Evolutionary conservation across 2,888 invertebrate genomes (phyloP).

Genomic region (Ceraclea dissimilis): DNA sequence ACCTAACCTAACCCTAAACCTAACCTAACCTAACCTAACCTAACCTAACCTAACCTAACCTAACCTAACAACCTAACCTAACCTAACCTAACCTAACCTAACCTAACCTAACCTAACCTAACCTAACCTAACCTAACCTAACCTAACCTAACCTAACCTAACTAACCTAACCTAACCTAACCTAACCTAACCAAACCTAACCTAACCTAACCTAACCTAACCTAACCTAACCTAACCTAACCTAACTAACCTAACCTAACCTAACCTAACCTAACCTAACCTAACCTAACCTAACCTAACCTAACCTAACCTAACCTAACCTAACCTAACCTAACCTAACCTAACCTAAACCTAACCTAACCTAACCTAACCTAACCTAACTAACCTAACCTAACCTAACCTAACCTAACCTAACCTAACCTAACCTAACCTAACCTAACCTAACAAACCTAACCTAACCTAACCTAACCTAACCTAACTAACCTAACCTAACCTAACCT

Average conservation of each 20-base stretch:
- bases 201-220: constrained; percentile 6
- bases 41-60: neutral
- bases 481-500: constrained; percentile 25
- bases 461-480: constrained; percentile 22
- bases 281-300: constrained; percentile 8
- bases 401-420: constrained; percentile 1
- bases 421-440: constrained; percentile 16
- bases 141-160: constrained; percentile 6
- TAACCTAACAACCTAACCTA: constrained; percentile 7
- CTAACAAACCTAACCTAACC: constrained; percentile 21
- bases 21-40: no score
- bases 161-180: constrained; percentile 17
- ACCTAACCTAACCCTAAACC: no score
- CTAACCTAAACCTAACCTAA: constrained; percentile 3
- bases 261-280: constrained; percentile 4
- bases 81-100: constrained; percentile 6
- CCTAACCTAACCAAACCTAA: constrained; percentile 13
- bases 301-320: constrained; percentile 10
- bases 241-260: constrained; percentile 5
- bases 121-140: constrained; percentile 8
- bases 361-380: constrained; percentile 3
- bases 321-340: constrained; percentile 12
- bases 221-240: constrained; percentile 8
- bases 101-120: constrained; percentile 10
- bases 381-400: constrained; percentile 1